Percentiles rank a stretch among this genome's conserved stretches.
phyloP scores from a whole-genome alignment of 2,113 vertebrate genomes.

The Antigone vipio region DNA sequence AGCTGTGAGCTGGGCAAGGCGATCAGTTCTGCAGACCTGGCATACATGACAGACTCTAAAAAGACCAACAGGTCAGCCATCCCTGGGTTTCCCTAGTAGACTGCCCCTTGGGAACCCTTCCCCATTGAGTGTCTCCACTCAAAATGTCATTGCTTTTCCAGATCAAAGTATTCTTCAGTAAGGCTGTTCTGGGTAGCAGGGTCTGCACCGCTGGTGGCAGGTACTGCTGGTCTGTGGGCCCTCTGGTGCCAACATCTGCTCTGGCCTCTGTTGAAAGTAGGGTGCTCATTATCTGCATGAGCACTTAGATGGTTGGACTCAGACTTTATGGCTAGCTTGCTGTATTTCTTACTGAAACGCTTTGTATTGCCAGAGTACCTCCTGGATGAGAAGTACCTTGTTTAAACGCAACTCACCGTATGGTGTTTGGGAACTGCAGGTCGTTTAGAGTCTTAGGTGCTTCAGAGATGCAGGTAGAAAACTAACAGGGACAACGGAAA shows the following conservation, averaged over 20 bases:
- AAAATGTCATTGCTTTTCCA: background rate
- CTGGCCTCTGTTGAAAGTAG: background rate
- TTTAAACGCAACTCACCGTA: background rate
- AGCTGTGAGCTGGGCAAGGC: conserved; percentile 27
- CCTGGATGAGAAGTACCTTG: background rate
- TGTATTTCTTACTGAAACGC: background rate
- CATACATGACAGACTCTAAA: conserved; percentile 6
- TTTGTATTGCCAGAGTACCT: background rate
- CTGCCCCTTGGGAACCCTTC: background rate
- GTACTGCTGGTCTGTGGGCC: background rate
- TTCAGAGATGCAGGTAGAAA: background rate
- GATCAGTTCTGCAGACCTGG: background rate
- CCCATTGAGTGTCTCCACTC: background rate
- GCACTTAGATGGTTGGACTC: background rate
- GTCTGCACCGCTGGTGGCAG: background rate
- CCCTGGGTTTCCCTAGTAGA: background rate
- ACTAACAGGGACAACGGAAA: background rate
- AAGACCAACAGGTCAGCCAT: conserved; percentile 72
- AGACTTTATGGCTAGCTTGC: background rate
- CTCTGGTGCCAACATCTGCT: background rate
- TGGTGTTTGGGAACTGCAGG: background rate
- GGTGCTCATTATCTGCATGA: background rate
- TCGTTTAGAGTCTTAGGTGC: background rate
- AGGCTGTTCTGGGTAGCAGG: background rate
- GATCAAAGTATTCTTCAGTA: background rate